Base-by-base conservation (phyloP, 2,888 invertebrate genomes). In the Yponomeuta sedellus region DNA sequence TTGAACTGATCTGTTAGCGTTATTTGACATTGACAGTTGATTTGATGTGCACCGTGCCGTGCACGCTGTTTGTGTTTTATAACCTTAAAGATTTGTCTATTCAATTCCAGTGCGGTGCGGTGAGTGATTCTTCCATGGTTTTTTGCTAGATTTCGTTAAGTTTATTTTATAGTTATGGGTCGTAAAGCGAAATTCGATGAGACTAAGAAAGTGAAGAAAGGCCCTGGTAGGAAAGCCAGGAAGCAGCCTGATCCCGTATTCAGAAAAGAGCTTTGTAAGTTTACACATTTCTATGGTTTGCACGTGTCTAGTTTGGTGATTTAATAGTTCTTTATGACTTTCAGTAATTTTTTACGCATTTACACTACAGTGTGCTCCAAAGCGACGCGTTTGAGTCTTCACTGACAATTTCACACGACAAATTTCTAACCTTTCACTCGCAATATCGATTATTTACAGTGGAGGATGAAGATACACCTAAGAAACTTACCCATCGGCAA, bases 181-280 rank as follows among this genome's bases (percentile, higher is more conserved):
- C 93, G 97, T 59, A 97, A 97, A 88, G 97, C 96, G 5, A 95
- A 95, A 77, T 97, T 94, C 81, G 92, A 92, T 72, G 95, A 96
- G 74, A 93, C 90, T 52, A 92, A 90, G 67, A 92, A 94, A 72
- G 93, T 93, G 1, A 96, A 96, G 78, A 95, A 94, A 75, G 97
- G 97, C 0, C 97, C 96, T 10, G 98, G 97, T 0, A 93, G 94
- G 71, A 98, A 98, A 85, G 92, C 97, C 0, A 95, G 94, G 72
- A 98, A 98, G 78, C 98, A 98, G 78, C 93, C 94, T 61, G 95
- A 96, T 73, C 98, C 98, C 1, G 90, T 92, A 64, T 94, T 95
- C 77, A 92, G 93, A 67, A 93, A 93, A 76, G 89, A 92, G 74
- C 78, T 91, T 25, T 70, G 91, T 91, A 75, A 86, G 91, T 87